phyloP scores from a whole-genome alignment of 2,797 vertebrate genomes.

The Ctenochaetus hawaiiensis region DNA sequence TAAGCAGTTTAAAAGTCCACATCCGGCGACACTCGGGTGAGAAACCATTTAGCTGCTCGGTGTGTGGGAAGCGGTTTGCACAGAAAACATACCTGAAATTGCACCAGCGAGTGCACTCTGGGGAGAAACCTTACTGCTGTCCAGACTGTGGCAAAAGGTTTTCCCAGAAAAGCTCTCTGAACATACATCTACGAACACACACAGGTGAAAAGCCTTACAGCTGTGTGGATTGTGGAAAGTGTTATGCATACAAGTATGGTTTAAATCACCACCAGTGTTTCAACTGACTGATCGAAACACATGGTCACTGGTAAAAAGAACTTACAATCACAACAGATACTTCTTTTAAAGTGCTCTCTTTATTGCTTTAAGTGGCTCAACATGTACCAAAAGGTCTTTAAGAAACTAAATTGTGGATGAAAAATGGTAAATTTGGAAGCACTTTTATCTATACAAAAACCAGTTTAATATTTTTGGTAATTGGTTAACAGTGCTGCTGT shows the following conservation, averaged over 20 bases:
- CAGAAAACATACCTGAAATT: conserved; percentile 87
- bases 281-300: conserved; percentile 48
- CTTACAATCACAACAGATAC: background rate
- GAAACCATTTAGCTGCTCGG: conserved; percentile 85
- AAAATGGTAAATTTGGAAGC: conserved; percentile 19
- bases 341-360: conserved; percentile 1
- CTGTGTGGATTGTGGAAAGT: conserved; percentile 87
- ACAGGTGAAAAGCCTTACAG: conserved; percentile 88
- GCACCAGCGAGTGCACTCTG: conserved; percentile 86
- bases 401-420: conserved; percentile 20
- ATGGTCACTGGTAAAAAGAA: background rate
- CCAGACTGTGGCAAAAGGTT: conserved; percentile 86
- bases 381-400: conserved; percentile 42
- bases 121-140: conserved; percentile 88
- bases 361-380: conserved; percentile 18
- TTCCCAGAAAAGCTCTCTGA: conserved; percentile 87
- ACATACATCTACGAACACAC: conserved; percentile 87
- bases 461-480: background rate
- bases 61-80: conserved; percentile 86
- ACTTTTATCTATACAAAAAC: background rate
- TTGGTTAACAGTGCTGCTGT: conserved; percentile 21
- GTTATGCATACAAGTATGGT: conserved; percentile 87
- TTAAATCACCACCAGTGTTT: conserved; percentile 88
- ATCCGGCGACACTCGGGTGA: conserved; percentile 85
- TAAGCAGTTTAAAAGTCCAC: conserved; percentile 87